Evolutionary conservation across 2,888 invertebrate genomes (phyloP).

Genomic region (Ophion slaviceki): DNA sequence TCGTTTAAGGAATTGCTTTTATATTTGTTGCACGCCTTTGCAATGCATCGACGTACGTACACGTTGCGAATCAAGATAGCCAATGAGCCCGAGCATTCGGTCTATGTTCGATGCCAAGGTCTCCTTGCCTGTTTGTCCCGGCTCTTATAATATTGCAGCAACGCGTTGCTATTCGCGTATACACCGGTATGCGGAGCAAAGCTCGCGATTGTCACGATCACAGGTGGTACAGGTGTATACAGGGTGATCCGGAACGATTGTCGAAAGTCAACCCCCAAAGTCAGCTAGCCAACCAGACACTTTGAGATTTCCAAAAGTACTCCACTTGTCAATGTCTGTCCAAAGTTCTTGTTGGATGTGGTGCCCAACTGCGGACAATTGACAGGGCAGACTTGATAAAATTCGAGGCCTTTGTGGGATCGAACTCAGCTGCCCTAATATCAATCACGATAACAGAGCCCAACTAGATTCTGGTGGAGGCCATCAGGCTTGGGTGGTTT

Average conservation of each 20-base stretch:
- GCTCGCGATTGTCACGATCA: neutral
- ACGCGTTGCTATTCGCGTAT: neutral
- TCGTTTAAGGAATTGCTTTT: neutral
- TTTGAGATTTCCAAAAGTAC: no score
- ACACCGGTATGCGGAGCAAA: neutral
- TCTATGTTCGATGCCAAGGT: conserved; percentile 61
- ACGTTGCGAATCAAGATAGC: conserved; percentile 45
- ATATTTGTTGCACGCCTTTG: neutral
- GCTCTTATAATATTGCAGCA: neutral
- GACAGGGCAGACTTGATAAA: no score
- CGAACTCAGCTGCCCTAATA: no score
- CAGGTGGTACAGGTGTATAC: neutral
- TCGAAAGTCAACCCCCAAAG: no score
- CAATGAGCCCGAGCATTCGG: conserved; percentile 55
- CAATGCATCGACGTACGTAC: conserved; percentile 17
- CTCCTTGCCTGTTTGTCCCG: conserved; percentile 52
- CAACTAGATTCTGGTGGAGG: no score
- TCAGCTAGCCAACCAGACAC: no score
- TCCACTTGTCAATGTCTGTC: no score
- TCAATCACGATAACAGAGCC: no score
- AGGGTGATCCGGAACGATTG: neutral
- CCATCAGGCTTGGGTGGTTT: no score
- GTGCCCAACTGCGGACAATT: no score
- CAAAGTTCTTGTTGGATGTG: no score
- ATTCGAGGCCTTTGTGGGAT: no score